These are phyloP conservation scores for Gobius niger DNA, from an alignment of 2,113 vertebrate species.

Conservation along the genomic window DNA sequence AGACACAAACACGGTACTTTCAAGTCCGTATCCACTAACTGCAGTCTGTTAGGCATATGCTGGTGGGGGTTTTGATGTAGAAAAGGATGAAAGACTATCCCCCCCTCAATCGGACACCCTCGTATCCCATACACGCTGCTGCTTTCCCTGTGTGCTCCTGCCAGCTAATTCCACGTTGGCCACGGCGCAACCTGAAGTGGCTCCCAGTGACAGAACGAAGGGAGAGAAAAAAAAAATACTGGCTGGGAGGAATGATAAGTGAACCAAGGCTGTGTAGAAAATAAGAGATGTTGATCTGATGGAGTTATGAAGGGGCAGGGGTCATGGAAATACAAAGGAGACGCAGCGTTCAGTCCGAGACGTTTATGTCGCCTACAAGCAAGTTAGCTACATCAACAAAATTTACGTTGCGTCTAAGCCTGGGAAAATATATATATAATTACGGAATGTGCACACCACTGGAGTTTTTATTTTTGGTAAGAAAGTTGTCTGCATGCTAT, in stretches of 20 bases:
- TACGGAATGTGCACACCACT: too few species aligned
- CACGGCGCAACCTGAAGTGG: conserved; percentile 49
- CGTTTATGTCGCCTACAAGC: too few species aligned
- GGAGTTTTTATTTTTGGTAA: too few species aligned
- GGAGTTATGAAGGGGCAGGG: too few species aligned
- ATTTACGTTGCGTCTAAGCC: too few species aligned
- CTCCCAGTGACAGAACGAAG: conserved; percentile 48
- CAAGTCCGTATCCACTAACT: conserved; percentile 52
- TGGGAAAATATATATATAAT: too few species aligned
- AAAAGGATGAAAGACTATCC: conserved; percentile 62
- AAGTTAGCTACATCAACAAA: too few species aligned
- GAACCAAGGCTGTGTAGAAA: too few species aligned
- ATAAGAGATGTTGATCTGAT: too few species aligned
- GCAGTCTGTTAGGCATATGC: conserved; percentile 60
- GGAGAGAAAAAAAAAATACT: conserved; percentile 14
- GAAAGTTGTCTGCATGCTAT: too few species aligned
- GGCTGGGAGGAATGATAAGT: not conserved
- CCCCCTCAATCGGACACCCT: not conserved
- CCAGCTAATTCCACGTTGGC: conserved; percentile 62
- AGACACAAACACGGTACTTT: conserved; percentile 35
- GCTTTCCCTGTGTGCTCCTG: conserved; percentile 44
- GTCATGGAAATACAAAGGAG: too few species aligned
- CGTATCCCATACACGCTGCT: conserved; percentile 21
- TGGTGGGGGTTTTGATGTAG: conserved; percentile 64
- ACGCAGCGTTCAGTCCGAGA: too few species aligned